A percentile compares a stretch with the other conserved stretches of the same genome.
These are phyloP conservation scores for Drosophila rufa DNA, from an alignment of 1,140 invertebrate genomes.

Conservation along the genomic window DNA sequence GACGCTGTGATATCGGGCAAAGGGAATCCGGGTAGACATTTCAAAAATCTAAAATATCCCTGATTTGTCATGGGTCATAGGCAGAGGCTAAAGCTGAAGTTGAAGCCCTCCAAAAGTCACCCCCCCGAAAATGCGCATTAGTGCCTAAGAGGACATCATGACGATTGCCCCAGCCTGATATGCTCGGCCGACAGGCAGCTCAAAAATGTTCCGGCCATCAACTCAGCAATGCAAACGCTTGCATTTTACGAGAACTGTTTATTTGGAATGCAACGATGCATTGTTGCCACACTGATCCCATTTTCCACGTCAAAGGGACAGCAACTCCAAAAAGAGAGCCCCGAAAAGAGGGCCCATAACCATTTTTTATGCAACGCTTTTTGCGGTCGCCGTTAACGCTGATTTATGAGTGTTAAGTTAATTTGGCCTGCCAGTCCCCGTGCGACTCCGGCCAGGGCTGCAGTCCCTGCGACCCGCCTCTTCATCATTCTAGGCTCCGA, in stretches of 20 bases:
- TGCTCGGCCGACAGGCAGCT: slow-evolving; percentile 6
- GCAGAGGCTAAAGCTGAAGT: neutral
- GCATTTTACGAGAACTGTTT: slow-evolving; percentile 74
- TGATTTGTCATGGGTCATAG: neutral
- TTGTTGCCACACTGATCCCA: slow-evolving; percentile 48
- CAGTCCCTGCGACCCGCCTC: slow-evolving; percentile 13
- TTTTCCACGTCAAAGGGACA: slow-evolving; percentile 52
- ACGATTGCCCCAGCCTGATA: slow-evolving; percentile 22
- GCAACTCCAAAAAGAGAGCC: slow-evolving; percentile 35
- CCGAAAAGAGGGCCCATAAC: slow-evolving; percentile 63
- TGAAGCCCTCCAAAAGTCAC: neutral
- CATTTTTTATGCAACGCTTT: slow-evolving; percentile 78
- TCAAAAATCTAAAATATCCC: slow-evolving; percentile 1
- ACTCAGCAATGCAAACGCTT: slow-evolving; percentile 67
- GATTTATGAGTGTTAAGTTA: slow-evolving; percentile 83
- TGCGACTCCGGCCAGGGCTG: slow-evolving; percentile 6
- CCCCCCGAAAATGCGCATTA: slow-evolving; percentile 4
- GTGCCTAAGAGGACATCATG: neutral
- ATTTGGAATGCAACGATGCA: slow-evolving; percentile 58
- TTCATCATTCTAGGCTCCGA: slow-evolving; percentile 28
- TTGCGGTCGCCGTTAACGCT: slow-evolving; percentile 80
- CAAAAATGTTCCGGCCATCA: slow-evolving; percentile 59
- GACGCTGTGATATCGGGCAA: slow-evolving; percentile 28
- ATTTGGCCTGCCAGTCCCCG: slow-evolving; percentile 63
- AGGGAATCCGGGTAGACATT: neutral